phyloP scores from a whole-genome alignment of 2,888 invertebrate species.

The Spodoptera exigua region DNA sequence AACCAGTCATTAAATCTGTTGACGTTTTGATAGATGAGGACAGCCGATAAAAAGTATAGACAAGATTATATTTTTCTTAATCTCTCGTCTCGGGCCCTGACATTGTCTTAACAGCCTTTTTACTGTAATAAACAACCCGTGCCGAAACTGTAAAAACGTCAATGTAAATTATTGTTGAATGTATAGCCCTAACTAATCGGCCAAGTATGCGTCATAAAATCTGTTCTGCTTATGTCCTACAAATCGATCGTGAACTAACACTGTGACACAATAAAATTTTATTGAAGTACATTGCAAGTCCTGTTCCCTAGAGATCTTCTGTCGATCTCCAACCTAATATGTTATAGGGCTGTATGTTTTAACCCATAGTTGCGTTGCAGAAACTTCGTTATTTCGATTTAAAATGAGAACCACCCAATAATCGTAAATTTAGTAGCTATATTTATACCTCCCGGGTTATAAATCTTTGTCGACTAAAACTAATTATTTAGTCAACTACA shows the following conservation, averaged over 20 bases:
- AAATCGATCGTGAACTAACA: constrained; percentile 31
- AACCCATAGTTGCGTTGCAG: constrained; percentile 9
- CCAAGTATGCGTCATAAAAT: constrained; percentile 46
- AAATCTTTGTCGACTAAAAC: constrained; percentile 30
- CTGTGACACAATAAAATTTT: constrained; percentile 12
- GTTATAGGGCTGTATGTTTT: neutral
- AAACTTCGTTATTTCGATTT: constrained; percentile 13
- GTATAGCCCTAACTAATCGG: constrained; percentile 48
- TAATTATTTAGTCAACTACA: constrained; percentile 39
- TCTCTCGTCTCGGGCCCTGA: constrained; percentile 53
- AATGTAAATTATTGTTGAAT: constrained; percentile 56
- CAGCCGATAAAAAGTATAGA: constrained; percentile 57
- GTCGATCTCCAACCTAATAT: too few relatives aligned
- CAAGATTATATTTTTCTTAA: constrained; percentile 61
- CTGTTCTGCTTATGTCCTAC: constrained; percentile 55
- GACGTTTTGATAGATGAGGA: constrained; percentile 64
- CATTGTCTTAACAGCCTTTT: constrained; percentile 64
- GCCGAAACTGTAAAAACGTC: constrained; percentile 65
- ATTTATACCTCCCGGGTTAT: constrained; percentile 8
- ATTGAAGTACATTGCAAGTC: constrained; percentile 7
- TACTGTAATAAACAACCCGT: constrained; percentile 67
- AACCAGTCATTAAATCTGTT: constrained; percentile 50
- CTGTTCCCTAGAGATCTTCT: constrained; percentile 1
- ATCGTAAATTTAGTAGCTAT: constrained; percentile 15
- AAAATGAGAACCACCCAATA: constrained; percentile 4